These are phyloP conservation scores for Momotus momota DNA, from an alignment of 2,797 vertebrate species.

Conservation along the genomic window DNA sequence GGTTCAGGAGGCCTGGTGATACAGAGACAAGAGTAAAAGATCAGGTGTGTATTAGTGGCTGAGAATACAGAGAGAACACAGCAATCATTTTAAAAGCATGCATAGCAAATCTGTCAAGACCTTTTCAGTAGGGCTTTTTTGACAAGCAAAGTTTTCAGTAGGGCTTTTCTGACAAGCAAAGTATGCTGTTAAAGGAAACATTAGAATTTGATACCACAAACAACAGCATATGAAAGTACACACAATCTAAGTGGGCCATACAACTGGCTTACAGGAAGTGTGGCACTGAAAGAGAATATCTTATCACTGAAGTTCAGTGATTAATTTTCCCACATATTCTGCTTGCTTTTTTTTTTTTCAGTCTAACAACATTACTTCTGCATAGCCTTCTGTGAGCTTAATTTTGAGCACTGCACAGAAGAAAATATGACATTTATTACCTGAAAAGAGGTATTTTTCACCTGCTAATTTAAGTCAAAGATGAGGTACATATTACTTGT, in stretches of 20 bases:
- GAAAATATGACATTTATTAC: not conserved
- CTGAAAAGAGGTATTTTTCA: not conserved
- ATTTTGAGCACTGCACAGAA: not conserved
- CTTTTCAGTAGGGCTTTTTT: not conserved
- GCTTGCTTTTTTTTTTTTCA: not conserved
- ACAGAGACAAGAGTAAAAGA: slow-evolving; percentile 86
- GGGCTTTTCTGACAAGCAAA: slow-evolving; percentile 13
- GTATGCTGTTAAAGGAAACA: slow-evolving; percentile 8
- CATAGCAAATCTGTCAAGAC: slow-evolving; percentile 31
- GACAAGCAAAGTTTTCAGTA: slow-evolving; percentile 1
- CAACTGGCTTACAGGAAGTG: not conserved
- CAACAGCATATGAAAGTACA: not conserved
- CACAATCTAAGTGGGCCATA: not conserved
- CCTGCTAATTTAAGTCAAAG: not conserved
- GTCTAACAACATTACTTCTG: not conserved
- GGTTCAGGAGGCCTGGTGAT: slow-evolving; percentile 93
- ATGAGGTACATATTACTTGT: not conserved
- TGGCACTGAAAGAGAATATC: not conserved
- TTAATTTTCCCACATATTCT: not conserved
- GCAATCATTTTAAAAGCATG: slow-evolving; percentile 61
- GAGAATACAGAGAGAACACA: slow-evolving; percentile 38
- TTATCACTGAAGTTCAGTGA: not conserved
- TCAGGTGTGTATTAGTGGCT: slow-evolving; percentile 61
- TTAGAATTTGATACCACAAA: not conserved
- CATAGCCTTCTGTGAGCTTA: not conserved